Evolutionary conservation across 2,113 vertebrate genomes (phyloP).

Genomic region (Trichechus manatus): DNA sequence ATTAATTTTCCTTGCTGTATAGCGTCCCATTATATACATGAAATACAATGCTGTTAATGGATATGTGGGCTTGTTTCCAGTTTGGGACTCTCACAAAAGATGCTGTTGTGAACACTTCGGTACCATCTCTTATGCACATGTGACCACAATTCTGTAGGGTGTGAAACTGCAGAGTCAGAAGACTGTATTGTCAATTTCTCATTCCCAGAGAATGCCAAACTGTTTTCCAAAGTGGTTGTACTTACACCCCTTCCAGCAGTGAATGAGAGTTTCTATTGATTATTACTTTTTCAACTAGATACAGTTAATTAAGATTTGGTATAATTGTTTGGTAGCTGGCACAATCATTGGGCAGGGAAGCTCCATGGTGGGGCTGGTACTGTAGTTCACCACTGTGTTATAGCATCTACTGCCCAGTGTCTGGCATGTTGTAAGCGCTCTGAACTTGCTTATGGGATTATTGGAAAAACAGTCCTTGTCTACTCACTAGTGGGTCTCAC

Average conservation of each 20-base stretch:
- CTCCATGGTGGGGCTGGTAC: background rate
- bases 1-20: background rate
- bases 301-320: background rate
- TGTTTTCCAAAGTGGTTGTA: background rate
- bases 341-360: background rate
- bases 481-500: background rate
- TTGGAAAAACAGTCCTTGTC: background rate
- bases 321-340: background rate
- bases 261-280: background rate
- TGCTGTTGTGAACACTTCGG: accelerated
- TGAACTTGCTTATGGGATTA: background rate
- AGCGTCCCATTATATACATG: background rate
- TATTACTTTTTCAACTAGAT: background rate
- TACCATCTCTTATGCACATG: background rate
- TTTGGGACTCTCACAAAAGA: background rate
- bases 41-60: background rate
- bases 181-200: background rate
- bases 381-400: background rate
- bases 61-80: background rate
- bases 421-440: background rate
- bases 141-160: background rate
- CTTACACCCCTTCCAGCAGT: background rate
- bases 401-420: background rate
- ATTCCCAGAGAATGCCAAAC: background rate
- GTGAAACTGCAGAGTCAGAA: background rate